Base-by-base conservation (phyloP, 64 coral and sea anemone genomes). In the Cladopsammia gracilis region DNA sequence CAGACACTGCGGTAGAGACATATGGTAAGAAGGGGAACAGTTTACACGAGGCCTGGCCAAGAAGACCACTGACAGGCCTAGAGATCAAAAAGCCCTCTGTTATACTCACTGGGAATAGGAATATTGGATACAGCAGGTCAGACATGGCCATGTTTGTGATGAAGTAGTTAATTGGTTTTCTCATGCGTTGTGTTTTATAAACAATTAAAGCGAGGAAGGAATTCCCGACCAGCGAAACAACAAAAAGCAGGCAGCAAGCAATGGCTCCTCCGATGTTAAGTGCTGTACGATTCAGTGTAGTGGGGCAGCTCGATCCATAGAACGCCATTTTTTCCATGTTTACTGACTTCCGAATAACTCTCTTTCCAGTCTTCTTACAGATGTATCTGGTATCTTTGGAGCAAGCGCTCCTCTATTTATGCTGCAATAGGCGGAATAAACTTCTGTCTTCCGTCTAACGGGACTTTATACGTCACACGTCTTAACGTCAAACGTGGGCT, bases 81-180 rank as follows among this genome's bases (percentile, higher is more conserved):
- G 44, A 57, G 14, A 51, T 48, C 42, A 58, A 54, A 62, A 24
- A 56, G 11, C 75, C 54, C 14, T 65, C 45, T 16, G 50, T 6
- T 10, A 86, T 24, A 5, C 53, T 48, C 59, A 54, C 24, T 5
- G 73, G 84, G 46, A 67, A 87, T 1, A 64, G 42, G 73, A 74
- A 42, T 34, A 79, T 50, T 22, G 91, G 58, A 68, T 64, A 56
- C 0, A 76, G 23, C 9, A 77, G 45, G 78, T 93, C 82, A 3
- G 91, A 78, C 19, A 86, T 66, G 59, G 91, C 91, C 73, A 93
- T 77, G 46, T 93, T 93, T 0, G 86, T 70, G n/a, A 93, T 34
- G 45, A 93, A 87, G n/a, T 51, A 87, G 57, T 87, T 93, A 10
- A 93, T 82, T 16, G 62, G 52, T 69, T 58, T 86, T 19, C 69